Evolutionary conservation across 2,113 vertebrate species (phyloP), one percentile per base, ranked within the genome.

Genomic region (Chamaea fasciata): DNA sequence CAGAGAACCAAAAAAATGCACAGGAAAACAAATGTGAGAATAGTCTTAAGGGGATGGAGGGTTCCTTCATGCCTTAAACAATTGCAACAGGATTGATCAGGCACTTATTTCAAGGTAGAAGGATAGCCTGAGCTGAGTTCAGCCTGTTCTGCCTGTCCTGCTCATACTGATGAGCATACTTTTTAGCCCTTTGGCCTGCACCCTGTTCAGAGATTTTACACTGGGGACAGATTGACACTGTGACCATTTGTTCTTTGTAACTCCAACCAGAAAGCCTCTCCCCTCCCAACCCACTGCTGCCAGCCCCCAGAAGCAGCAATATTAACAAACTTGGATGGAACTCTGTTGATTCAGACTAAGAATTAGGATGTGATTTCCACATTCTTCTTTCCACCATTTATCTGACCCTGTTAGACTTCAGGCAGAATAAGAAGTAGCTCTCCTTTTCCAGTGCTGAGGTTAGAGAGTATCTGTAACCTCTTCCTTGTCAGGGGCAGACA

Each of bases 231-330:
- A n/a, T 2, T 4, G 17, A n/a, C 19, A 65, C 5, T n/a, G 8
- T 47, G 69, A 18, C 12, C 8, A 11, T 20, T 69, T 52, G 5
- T 23, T 86, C 63, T 68, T 76, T 65, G 5, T 18, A 60, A 39
- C 28, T 77, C 17, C 2, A 15, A 46, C 4, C 28, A 41, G 59
- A 62, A 17, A 69, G 4, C 13, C 37, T 73, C 16, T 31, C 13
- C 2, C 1, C 49, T 80, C 31, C 55, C 37, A n/a, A 7, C 0
- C 0, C 46, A 26, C 7, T 68, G 67, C 42, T 74, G 39, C 27
- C 2, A 5, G 23, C 19, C 8, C 16, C 15, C 19, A 26, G 28
- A 15, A 60, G 4, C 21, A 21, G 23, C 42, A 87, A 24, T 20
- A 33, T 21, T 63, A 33, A 57, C 3, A 11, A 63, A 9, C 39